Evolutionary conservation across 2,113 vertebrate genomes (phyloP).

Genomic region (Ciconia stormi): DNA sequence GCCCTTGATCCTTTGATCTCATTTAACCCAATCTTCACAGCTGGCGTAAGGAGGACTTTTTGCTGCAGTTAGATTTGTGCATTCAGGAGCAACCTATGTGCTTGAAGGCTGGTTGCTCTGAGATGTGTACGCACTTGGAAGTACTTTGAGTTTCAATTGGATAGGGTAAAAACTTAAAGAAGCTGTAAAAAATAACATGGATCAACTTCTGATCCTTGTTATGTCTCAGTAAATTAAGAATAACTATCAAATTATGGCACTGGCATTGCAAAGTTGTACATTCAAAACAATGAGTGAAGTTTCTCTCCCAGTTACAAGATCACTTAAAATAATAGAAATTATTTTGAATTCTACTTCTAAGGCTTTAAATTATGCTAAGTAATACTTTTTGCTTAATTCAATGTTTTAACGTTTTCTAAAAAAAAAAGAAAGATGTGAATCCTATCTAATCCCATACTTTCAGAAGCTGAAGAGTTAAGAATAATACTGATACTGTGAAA

Average conservation of each 20-base stretch:
- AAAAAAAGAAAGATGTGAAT: background rate
- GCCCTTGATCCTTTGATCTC: background rate
- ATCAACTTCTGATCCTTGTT: background rate
- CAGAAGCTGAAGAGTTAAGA: background rate
- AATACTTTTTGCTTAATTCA: background rate
- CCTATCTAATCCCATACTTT: background rate
- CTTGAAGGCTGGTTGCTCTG: background rate
- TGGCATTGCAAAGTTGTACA: background rate
- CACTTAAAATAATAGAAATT: background rate
- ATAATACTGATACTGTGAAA: background rate
- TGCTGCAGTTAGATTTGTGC: background rate
- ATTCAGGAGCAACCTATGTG: background rate
- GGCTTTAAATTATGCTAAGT: background rate
- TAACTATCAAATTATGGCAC: background rate
- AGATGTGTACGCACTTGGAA: background rate
- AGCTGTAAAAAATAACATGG: background rate
- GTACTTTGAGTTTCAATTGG: background rate
- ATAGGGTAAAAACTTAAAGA: background rate
- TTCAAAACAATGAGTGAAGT: background rate
- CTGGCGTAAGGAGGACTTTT: background rate
- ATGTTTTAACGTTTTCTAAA: background rate
- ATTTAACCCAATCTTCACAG: background rate
- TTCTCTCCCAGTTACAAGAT: background rate
- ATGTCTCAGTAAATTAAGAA: background rate
- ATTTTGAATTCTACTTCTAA: background rate